Evolutionary conservation across 2,888 invertebrate species (phyloP), one percentile per base, ranked within the genome.

Genomic region (Ethmia dodecea): DNA sequence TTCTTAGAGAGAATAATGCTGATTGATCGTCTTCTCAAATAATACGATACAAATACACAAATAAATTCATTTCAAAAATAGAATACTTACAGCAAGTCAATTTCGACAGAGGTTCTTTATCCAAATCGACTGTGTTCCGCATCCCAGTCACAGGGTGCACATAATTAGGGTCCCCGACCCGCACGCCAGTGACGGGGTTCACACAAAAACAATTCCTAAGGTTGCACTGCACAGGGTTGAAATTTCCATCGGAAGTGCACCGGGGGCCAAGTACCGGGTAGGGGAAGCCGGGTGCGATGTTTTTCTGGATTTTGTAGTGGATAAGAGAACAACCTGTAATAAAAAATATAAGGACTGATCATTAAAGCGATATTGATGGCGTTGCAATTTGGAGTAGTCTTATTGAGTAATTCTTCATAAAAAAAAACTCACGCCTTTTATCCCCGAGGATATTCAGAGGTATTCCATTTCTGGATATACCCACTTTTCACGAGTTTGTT

Each of bases 211-310:
- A 92, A 3, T 47, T 62, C 15, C 83, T 84, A 2, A 71, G 77
- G 2, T 90, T 68, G 51, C 93, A 93, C 50, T 93, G 93, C 5
- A 93, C 61, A 0, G 88, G 79, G 62, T 92, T 90, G 66, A 88
- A 93, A 51, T 89, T 89, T 0, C 93, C 93, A 49, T 91, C 89
- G 0, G 88, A 60, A 0, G 88, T 75, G 55, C 93, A 94, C 3
- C 91, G 84, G 2, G 90, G 87, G 1, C 81, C 75, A 1, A 69
- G 45, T 1, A 80, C 67, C 0, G 84, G 84, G 9, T 56, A 64
- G 1, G 62, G 60, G 1, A 87, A 59, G 4, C 75, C 66, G 1
- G 61, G 50, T 0, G 72, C 58, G 22, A 90, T 67, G 8, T 71
- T 50, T 2, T 71, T 64, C 13, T 56, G 55, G 1, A 89, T 86